These are phyloP conservation scores for Montipora capricornis DNA, from an alignment of 64 coral and sea anemone species.

Conservation along the genomic window DNA sequence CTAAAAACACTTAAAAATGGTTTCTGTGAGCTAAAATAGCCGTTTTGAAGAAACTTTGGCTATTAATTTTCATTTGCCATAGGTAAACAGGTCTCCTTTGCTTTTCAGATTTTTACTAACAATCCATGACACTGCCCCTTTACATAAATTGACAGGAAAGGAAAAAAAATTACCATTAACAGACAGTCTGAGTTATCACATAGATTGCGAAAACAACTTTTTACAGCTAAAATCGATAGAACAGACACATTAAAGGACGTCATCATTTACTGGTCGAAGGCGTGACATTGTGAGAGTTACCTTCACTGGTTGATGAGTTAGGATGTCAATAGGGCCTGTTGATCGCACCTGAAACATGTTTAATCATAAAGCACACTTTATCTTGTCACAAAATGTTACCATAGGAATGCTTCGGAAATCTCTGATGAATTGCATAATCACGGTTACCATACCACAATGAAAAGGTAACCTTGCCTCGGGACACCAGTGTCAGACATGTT, in stretches of 20 bases:
- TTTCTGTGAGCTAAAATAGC: too few species aligned
- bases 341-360: slow-evolving; percentile 80
- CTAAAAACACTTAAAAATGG: too few species aligned
- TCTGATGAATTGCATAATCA: too few species aligned
- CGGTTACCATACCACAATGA: too few species aligned
- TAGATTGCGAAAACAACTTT: neutral
- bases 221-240: neutral
- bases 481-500: slow-evolving; percentile 27
- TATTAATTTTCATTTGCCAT: too few species aligned
- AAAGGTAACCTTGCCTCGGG: neutral
- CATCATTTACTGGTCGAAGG: slow-evolving; percentile 69
- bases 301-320: slow-evolving; percentile 97
- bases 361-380: neutral
- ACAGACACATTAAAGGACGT: neutral
- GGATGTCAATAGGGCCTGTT: slow-evolving; percentile 94
- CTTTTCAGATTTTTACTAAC: too few species aligned
- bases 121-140: too few species aligned
- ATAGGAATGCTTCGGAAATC: neutral
- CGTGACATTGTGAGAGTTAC: slow-evolving; percentile 14
- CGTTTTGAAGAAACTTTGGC: too few species aligned
- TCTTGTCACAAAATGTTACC: neutral
- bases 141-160: too few species aligned
- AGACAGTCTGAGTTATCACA: too few species aligned
- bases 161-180: too few species aligned
- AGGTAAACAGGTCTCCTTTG: too few species aligned